These are phyloP conservation scores for Lampris incognitus DNA, from an alignment of 2,113 vertebrate species.

Conservation along the genomic window DNA sequence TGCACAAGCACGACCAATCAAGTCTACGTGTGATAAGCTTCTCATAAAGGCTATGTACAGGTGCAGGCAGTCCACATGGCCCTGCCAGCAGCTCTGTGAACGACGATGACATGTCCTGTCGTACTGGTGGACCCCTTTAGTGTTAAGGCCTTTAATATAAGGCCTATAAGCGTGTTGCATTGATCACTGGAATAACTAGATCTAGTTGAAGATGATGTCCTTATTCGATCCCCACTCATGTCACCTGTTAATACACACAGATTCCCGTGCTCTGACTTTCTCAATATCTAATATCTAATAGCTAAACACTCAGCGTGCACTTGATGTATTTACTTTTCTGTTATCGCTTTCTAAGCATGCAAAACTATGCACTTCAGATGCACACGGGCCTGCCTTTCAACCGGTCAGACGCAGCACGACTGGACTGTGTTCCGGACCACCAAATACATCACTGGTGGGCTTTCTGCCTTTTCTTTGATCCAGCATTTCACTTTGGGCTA, in stretches of 20 bases:
- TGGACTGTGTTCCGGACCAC: neutral
- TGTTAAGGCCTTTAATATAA: slow-evolving; percentile 14
- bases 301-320: neutral
- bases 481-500: too few species aligned
- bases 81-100: slow-evolving; percentile 18
- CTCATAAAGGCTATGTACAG: slow-evolving; percentile 17
- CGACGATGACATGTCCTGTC: slow-evolving; percentile 23
- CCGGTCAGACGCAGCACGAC: neutral
- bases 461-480: neutral
- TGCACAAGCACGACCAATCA: slow-evolving; percentile 40
- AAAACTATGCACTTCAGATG: slow-evolving; percentile 2
- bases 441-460: too few species aligned
- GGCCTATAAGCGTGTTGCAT: slow-evolving; percentile 10
- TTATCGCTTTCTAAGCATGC: neutral
- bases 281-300: slow-evolving; percentile 17
- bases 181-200: slow-evolving; percentile 33
- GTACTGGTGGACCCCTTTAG: too few species aligned
- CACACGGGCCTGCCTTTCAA: slow-evolving; percentile 17
- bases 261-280: neutral
- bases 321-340: neutral
- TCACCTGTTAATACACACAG: neutral
- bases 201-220: too few species aligned
- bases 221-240: too few species aligned
- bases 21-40: slow-evolving; percentile 19
- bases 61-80: slow-evolving; percentile 42